Evolutionary conservation across 1,140 invertebrate species (phyloP).

Genomic region (Panagrolaimus sp.): DNA sequence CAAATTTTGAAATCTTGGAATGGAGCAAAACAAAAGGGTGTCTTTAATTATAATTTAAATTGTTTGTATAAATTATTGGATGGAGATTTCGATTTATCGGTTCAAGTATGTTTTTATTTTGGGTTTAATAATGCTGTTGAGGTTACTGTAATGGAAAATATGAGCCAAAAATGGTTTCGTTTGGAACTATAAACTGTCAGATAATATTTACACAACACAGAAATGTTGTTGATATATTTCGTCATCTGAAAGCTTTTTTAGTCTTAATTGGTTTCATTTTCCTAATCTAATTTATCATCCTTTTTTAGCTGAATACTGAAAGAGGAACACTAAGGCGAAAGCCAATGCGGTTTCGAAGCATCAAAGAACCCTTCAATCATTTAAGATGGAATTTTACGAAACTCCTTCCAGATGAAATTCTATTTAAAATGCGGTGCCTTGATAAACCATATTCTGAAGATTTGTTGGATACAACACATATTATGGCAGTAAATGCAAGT

Average conservation of each 20-base stretch:
- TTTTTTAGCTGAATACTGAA: slow-evolving; percentile 54
- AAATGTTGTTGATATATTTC: not conserved
- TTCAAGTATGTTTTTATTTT: slow-evolving; percentile 42
- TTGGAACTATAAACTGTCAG: too few species aligned
- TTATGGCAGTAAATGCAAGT: slow-evolving; percentile 52
- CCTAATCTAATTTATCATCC: not conserved
- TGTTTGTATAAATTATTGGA: slow-evolving; percentile 57
- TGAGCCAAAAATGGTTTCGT: too few species aligned
- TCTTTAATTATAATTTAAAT: slow-evolving; percentile 54
- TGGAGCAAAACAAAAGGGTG: slow-evolving; percentile 43
- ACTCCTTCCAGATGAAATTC: slow-evolving; percentile 42
- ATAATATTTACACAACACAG: not conserved
- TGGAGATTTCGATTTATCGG: slow-evolving; percentile 52
- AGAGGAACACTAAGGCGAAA: slow-evolving; percentile 52
- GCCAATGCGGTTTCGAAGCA: slow-evolving; percentile 51
- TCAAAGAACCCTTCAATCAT: slow-evolving; percentile 52
- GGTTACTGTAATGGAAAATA: too few species aligned
- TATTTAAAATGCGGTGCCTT: slow-evolving; percentile 42
- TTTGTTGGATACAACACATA: slow-evolving; percentile 39
- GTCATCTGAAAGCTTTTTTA: not conserved
- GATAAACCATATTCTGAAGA: slow-evolving; percentile 44
- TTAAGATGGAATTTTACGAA: slow-evolving; percentile 56
- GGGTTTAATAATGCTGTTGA: not conserved
- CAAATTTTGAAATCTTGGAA: slow-evolving; percentile 48
- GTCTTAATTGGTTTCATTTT: not conserved